Evolutionary conservation across 1,140 invertebrate genomes (phyloP).

Genomic region (Drosophila orosa): DNA sequence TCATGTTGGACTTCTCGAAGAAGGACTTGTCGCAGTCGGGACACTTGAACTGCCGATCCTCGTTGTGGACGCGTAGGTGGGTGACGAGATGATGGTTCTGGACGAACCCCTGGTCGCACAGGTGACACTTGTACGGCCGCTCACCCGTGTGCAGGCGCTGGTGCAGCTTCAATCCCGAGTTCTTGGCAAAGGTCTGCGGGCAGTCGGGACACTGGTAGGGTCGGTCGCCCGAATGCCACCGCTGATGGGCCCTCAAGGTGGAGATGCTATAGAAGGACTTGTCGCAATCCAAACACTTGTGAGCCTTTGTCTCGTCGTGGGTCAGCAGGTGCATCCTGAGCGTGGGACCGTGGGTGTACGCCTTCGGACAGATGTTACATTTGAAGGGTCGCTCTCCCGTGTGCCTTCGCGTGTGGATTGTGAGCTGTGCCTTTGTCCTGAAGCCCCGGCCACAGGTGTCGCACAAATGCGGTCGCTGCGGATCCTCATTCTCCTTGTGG

Average conservation of each 20-base stretch:
- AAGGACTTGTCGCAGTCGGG: constrained; percentile 49
- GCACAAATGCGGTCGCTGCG: constrained; percentile 33
- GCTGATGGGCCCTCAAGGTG: constrained; percentile 24
- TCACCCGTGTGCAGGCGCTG: constrained; percentile 38
- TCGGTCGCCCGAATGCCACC: constrained; percentile 30
- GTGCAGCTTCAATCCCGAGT: constrained; percentile 36
- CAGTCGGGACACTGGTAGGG: constrained; percentile 37
- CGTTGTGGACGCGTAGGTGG: constrained; percentile 39
- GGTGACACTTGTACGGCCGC: constrained; percentile 32
- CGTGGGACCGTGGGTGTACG: constrained; percentile 29
- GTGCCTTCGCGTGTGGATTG: constrained; percentile 28
- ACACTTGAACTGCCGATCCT: constrained; percentile 45
- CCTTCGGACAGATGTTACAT: constrained; percentile 30
- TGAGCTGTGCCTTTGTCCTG: constrained; percentile 21
- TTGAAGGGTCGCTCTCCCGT: constrained; percentile 47
- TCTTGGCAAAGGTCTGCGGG: constrained; percentile 31
- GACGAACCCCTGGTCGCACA: constrained; percentile 34
- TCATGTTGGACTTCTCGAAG: constrained; percentile 53
- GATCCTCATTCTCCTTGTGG: constrained; percentile 11
- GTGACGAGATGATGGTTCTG: constrained; percentile 40
- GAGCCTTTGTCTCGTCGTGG: constrained; percentile 29
- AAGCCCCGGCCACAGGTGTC: constrained; percentile 42
- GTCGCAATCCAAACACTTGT: constrained; percentile 31
- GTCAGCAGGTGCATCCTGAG: constrained; percentile 28
- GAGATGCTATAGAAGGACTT: constrained; percentile 28